A percentile compares a stretch with the other conserved stretches of the same genome.
Conservation (phyloP, 1,140 invertebrate genomes). For the Chironomus tepperi region DNA sequence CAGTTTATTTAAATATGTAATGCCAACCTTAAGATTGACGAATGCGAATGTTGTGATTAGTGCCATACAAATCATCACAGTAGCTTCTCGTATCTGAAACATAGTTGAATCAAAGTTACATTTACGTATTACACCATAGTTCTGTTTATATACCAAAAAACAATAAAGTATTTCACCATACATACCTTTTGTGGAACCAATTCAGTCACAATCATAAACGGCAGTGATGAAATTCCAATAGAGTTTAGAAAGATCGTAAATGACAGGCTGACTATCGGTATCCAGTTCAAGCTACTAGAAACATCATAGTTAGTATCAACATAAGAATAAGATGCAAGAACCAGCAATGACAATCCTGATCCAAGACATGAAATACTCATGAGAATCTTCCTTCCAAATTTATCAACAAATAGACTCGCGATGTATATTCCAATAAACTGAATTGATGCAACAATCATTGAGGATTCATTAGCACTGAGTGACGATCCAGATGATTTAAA, state of each 20-base stretch:
- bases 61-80: neutral
- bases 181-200: slow-evolving; percentile 35
- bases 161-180: no score
- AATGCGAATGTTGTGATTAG: neutral
- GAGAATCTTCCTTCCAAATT: slow-evolving; percentile 29
- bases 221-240: slow-evolving; percentile 34
- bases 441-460: slow-evolving; percentile 43
- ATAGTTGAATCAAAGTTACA: no score
- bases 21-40: neutral
- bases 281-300: slow-evolving; percentile 31
- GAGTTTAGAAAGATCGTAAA: slow-evolving; percentile 32
- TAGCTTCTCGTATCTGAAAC: neutral
- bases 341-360: slow-evolving; percentile 29
- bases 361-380: slow-evolving; percentile 31
- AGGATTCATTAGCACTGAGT: slow-evolving; percentile 44
- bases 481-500: slow-evolving; percentile 51
- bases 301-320: slow-evolving; percentile 27
- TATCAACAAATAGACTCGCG: slow-evolving; percentile 33
- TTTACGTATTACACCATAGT: no score
- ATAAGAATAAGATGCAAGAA: slow-evolving; percentile 31
- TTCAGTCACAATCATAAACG: slow-evolving; percentile 35
- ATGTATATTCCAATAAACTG: slow-evolving; percentile 42
- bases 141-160: no score
- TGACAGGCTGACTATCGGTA: slow-evolving; percentile 34
- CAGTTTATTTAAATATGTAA: no score